Conservation (phyloP, 35 echinoderm and acorn worm species). For the Strongylocentrotus purpuratus region DNA sequence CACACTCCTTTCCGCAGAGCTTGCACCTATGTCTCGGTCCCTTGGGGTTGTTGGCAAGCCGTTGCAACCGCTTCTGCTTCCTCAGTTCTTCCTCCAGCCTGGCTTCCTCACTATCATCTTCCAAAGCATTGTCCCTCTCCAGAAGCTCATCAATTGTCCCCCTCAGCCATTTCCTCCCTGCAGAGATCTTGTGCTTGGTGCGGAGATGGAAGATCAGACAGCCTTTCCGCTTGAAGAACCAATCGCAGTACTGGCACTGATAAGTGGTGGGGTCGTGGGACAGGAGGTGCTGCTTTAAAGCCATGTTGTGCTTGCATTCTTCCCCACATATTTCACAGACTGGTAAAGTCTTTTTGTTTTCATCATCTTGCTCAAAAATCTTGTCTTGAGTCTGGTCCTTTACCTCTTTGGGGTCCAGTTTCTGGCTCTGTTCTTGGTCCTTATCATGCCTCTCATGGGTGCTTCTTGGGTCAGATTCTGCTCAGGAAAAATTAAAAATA, state of each 20-base stretch:
- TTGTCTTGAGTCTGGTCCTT: neutral
- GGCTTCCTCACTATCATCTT: neutral
- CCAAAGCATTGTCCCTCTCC: neutral
- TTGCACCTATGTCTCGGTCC: neutral
- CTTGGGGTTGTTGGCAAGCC: neutral
- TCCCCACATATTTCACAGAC: conserved; percentile 14
- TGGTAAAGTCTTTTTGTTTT: neutral
- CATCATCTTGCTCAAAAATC: neutral
- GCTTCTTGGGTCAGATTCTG: neutral
- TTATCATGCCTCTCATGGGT: neutral
- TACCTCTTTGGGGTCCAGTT: neutral
- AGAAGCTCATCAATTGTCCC: neutral
- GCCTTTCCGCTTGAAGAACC: neutral
- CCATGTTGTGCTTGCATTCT: neutral
- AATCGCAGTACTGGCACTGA: neutral
- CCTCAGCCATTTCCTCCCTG: neutral
- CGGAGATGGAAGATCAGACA: neutral
- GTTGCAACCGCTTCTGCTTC: neutral
- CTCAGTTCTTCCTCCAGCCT: neutral
- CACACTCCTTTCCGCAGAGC: conserved; percentile 13
- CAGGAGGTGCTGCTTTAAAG: neutral
- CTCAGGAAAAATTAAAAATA: neutral
- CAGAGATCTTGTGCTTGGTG: neutral
- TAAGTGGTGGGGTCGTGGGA: neutral
- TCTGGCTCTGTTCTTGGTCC: neutral